These are phyloP conservation scores for Theonella swinhoei DNA, from an alignment of 37 sponge, comb jelly and placozoan species.

Conservation along the genomic window DNA sequence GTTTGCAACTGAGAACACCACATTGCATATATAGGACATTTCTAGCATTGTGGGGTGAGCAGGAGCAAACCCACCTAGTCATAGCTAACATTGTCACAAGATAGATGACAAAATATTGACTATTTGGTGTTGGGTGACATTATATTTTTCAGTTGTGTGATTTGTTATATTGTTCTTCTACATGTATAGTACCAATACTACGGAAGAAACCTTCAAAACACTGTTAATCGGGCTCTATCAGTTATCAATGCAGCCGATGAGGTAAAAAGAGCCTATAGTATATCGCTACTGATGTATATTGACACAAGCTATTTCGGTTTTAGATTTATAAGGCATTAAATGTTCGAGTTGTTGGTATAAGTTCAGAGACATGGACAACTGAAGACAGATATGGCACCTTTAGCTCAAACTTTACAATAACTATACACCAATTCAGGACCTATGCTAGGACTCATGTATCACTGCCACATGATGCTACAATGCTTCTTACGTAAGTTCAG, in stretches of 20 bases:
- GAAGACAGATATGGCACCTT: background rate
- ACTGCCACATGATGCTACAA: background rate
- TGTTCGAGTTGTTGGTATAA: background rate
- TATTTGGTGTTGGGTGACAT: too few species aligned
- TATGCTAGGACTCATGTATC: background rate
- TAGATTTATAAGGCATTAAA: too few species aligned
- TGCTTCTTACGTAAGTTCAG: background rate
- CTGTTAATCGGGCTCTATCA: conserved; percentile 35
- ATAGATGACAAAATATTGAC: too few species aligned
- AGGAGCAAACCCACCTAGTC: too few species aligned
- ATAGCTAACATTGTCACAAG: too few species aligned
- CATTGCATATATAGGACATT: too few species aligned
- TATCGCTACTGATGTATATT: background rate
- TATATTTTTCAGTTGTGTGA: too few species aligned
- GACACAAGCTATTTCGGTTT: background rate
- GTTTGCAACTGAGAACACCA: too few species aligned
- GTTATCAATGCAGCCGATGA: conserved; percentile 36
- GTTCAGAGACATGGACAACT: background rate
- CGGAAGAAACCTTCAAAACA: conserved; percentile 25
- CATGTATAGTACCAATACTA: conserved; percentile 13
- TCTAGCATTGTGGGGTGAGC: too few species aligned
- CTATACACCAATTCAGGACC: background rate
- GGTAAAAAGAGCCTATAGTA: background rate
- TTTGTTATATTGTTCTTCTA: too few species aligned
- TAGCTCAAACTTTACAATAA: background rate